phyloP scores from a whole-genome alignment of 23 tunicate species.

The Ascidia mentula region DNA sequence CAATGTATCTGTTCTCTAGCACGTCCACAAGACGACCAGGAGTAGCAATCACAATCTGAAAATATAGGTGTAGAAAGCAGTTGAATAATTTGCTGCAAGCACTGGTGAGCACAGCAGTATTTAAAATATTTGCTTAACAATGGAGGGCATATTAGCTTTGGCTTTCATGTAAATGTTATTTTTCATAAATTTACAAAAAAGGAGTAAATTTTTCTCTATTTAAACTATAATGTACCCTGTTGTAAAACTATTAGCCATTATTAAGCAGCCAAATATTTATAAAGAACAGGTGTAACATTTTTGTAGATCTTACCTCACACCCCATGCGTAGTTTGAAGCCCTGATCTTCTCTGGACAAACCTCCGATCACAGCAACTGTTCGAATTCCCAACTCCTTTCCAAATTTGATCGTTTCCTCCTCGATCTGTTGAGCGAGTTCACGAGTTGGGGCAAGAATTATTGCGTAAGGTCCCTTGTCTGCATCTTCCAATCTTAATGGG shows the following conservation, averaged over 20 bases:
- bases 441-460: conserved; percentile 97
- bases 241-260: too few relatives aligned
- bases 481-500: conserved; percentile 73
- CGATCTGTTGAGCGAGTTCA: conserved; percentile 97
- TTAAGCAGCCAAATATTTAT: too few relatives aligned
- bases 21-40: conserved; percentile 97
- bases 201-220: neutral
- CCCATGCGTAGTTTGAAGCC: conserved; percentile 98
- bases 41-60: conserved; percentile 94
- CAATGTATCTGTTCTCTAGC: conserved; percentile 92
- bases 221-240: too few relatives aligned
- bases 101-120: too few relatives aligned
- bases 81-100: too few relatives aligned
- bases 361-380: conserved; percentile 98
- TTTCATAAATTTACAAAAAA: too few relatives aligned
- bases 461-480: conserved; percentile 99
- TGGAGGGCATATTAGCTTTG: too few relatives aligned
- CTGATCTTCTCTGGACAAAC: conserved; percentile 90
- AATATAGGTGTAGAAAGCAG: neutral
- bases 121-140: too few relatives aligned
- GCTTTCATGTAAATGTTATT: too few relatives aligned
- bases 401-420: conserved; percentile 92
- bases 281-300: neutral
- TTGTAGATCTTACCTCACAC: conserved; percentile 58
- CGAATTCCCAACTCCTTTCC: conserved; percentile 92